Evolutionary conservation across 2,113 vertebrate genomes (phyloP), one percentile per base, ranked within the genome.

Genomic region (Leptocoma aspasia): DNA sequence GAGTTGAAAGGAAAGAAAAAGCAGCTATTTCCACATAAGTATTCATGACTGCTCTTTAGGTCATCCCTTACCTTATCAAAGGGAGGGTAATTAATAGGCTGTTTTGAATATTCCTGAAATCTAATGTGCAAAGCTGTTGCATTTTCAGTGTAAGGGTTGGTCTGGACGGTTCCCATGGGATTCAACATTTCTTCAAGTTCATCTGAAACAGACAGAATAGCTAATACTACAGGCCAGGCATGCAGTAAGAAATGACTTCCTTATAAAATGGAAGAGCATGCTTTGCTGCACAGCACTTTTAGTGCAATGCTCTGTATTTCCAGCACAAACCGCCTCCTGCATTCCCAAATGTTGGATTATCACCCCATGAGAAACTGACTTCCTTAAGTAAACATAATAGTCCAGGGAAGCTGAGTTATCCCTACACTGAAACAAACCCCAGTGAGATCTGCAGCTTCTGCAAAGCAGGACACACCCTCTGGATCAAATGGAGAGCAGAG

Each of bases 101-200:
- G 97, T 24, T 98, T 96, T 14, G 98, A 98, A 96, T 98, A 99
- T n/a, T 99, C 99, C 35, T 98, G 98, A 95, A 99, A 99, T 93
- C 97, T 97, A 95, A 99, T 98, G 94, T 99, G 98, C 96, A 99
- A 98, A 66, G 98, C 98, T 64, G 99, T 99, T 89, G 99, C 99
- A 82, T 99, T 99, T 97, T 99, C 99, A 53, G 98, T 98, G 95
- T 99, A 99, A 11, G 99, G 99, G 97, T 99, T 99, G 93, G 98
- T 99, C 94, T 99, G 99, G 94, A 99, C 98, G 2, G 99, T 99
- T 96, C 99, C 99, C 96, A 99, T 99, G 76, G 99, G 99, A 95
- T 99, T 99, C 97, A 99, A 97, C 99, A 99, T 99, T 98, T 99
- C 99, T 98, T 99, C 99, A 98, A 99, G 99, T 98, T 99, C 99